Base-by-base conservation (phyloP, 2,797 vertebrate genomes). In the Sebastes trivittatus region DNA sequence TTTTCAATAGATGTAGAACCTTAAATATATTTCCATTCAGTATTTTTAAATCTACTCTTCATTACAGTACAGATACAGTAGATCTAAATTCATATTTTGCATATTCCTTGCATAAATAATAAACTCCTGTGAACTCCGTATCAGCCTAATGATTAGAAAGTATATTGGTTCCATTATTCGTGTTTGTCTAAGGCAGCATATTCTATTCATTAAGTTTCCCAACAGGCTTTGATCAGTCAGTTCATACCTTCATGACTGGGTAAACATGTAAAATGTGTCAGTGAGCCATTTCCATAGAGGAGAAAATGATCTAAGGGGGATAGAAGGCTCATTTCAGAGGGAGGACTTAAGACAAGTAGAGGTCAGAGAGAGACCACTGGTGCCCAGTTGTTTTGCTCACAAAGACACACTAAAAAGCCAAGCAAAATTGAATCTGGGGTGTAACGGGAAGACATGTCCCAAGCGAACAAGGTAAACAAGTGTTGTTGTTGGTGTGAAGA, bases 401-500 rank as follows among this genome's bases (percentile, higher is more conserved):
- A 73, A 56, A 78, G 58, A 78, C 70, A 76, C 59, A 87, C 67
- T 56, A 73, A 81, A 85, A 87, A 81, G 46, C 32, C 34, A 49
- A 58, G 66, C 65, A 68, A 66, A 78, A 88, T 60, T 77, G 52
- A 88, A 82, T 77, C 52, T 36, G 60, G 56, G 46, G 49, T 71
- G 30, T 71, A 76, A 82, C 13, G 20, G 56, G 66, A 84, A 69
- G 55, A 78, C 29, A 36, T 80, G 30, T 78, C 79, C 80, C 69
- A 13, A 60, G 78, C 69, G 77, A 70, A 81, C 65, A 65, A 75
- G 49, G 66, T 80, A 87, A 89, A 89, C 75, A 86, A 77, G 46
- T 27, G 11, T 52, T 87, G 79, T 79, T 66, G 73, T 23, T 23
- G 23, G 81, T 65, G 62, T 75, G 62, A 71, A 74, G 79, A 69